Evolutionary conservation across 1,140 invertebrate genomes (phyloP), one percentile per base, ranked within the genome.

Genomic region (Aporrectodea caliginosa): DNA sequence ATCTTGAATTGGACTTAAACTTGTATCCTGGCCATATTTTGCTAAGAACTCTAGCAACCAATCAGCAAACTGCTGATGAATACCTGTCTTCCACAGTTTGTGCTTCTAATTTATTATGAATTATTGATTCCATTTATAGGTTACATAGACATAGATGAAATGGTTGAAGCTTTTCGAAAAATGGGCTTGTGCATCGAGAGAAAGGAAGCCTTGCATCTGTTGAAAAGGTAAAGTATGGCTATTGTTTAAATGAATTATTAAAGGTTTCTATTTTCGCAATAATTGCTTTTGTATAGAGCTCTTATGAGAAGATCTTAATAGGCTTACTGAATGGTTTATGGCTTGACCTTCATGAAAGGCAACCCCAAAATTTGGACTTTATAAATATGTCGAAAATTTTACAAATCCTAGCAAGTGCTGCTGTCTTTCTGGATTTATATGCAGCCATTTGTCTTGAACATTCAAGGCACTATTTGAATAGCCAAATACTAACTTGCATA

Each of bases 111-210:
- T n/a, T n/a, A n/a, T n/a, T n/a, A n/a, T n/a, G n/a, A n/a, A n/a
- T n/a, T n/a, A n/a, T n/a, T n/a, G n/a, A n/a, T n/a, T n/a, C n/a
- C n/a, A n/a, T 43, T 78, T 81, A 16, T 77, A 88, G 87, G 87
- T 70, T 78, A 79, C 34, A 85, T 88, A 78, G 86, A 87, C 82
- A 84, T 84, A 0, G 79, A 83, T 73, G 89, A 90, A 83, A 85
- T 90, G 33, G 83, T 85, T 73, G 84, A 84, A 30, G 87, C 89
- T 0, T 90, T 90, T 79, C 80, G 84, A 77, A 87, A 87, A 69
- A 80, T 90, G 29, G 88, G 88, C 6, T 82, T 90, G n/a, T 79
- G 83, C 69, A 86, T 90, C 32, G 87, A 87, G 35, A 77, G 82
- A 75, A 78, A 82, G 69, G 90, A 90, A 83, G 90, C 90, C 30